Conservation (phyloP, 2,888 invertebrate species). For the Beris morrisii region DNA sequence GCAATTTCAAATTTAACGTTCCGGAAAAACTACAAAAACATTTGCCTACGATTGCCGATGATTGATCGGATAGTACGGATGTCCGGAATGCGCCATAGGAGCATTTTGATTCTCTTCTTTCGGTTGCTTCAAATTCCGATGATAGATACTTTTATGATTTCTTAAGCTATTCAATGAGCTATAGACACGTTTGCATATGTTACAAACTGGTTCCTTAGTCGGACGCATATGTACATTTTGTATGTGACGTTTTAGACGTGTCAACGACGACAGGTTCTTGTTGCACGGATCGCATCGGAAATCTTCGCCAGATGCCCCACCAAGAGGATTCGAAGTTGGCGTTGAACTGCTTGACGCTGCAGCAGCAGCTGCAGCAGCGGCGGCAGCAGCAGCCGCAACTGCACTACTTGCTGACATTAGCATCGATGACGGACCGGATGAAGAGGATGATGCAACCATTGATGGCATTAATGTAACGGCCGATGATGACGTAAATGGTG, state of each 20-base stretch:
- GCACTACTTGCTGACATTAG: slow-evolving; percentile 41
- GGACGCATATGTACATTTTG: slow-evolving; percentile 91
- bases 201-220: slow-evolving; percentile 87
- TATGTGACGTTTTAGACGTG: slow-evolving; percentile 87
- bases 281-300: slow-evolving; percentile 90
- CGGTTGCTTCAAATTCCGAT: slow-evolving; percentile 77
- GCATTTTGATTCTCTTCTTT: slow-evolving; percentile 50
- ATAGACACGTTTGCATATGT: slow-evolving; percentile 89
- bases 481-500: slow-evolving; percentile 42
- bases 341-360: slow-evolving; percentile 40
- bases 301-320: slow-evolving; percentile 74
- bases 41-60: slow-evolving; percentile 55
- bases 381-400: slow-evolving; percentile 49
- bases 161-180: slow-evolving; percentile 87
- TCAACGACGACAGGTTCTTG: slow-evolving; percentile 84
- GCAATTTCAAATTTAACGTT: slow-evolving; percentile 46
- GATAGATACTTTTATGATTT: slow-evolving; percentile 92
- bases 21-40: slow-evolving; percentile 35
- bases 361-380: slow-evolving; percentile 44
- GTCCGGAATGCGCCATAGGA: slow-evolving; percentile 37
- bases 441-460: slow-evolving; percentile 19
- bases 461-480: slow-evolving; percentile 40
- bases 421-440: slow-evolving; percentile 32
- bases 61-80: slow-evolving; percentile 50
- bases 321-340: slow-evolving; percentile 37